Conservation (phyloP, 1,140 invertebrate species). For the Ostrea denselamellosa region DNA sequence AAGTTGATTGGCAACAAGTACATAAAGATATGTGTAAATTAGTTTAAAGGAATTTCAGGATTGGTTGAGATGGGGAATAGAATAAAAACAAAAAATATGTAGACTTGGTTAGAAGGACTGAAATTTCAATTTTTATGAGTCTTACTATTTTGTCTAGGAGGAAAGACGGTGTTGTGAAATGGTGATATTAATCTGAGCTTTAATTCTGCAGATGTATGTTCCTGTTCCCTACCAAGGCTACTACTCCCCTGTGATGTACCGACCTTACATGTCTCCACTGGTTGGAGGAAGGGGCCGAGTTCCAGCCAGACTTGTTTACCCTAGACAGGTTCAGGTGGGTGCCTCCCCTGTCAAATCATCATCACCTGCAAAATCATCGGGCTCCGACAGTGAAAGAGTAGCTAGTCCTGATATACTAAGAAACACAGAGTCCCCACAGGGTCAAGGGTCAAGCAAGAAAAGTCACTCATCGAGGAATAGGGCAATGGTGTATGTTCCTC, state of each 20-base stretch:
- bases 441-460: constrained; percentile 42
- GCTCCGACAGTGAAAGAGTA: constrained; percentile 36
- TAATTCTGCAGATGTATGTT: constrained; percentile 60
- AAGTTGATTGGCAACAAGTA: too few species aligned
- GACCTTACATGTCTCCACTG: constrained; percentile 48
- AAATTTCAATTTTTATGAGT: too few species aligned
- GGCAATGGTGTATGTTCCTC: constrained; percentile 58
- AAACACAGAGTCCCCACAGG: constrained; percentile 42
- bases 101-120: too few species aligned
- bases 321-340: constrained; percentile 39
- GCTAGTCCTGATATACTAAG: constrained; percentile 42
- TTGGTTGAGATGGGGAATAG: too few species aligned
- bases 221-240: constrained; percentile 58
- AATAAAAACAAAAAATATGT: too few species aligned
- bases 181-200: too few species aligned
- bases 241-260: constrained; percentile 52
- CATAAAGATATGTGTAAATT: too few species aligned
- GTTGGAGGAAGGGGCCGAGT: constrained; percentile 44
- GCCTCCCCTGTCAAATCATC: not conserved
- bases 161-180: too few species aligned
- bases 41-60: too few species aligned
- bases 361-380: constrained; percentile 27
- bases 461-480: not conserved
- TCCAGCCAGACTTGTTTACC: constrained; percentile 41
- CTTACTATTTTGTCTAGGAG: too few species aligned